Conservation (phyloP, 2,888 invertebrate genomes). For the Melieria picta region DNA sequence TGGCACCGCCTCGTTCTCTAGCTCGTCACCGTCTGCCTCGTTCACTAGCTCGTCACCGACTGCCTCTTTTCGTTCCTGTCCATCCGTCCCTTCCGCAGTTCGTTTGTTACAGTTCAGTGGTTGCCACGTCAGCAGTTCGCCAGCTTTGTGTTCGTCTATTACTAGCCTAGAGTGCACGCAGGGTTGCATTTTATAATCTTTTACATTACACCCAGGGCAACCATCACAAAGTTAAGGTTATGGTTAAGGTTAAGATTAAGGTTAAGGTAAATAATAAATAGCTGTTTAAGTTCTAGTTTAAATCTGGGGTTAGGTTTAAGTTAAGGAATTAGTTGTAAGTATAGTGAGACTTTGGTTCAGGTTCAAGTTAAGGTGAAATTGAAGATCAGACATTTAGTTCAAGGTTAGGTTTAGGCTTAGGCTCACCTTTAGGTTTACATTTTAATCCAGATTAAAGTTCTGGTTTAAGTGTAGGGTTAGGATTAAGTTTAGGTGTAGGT, state of each 20-base stretch:
- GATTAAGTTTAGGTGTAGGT: not conserved
- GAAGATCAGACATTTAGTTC: not conserved
- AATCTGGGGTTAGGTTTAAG: not conserved
- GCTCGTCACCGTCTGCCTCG: no score
- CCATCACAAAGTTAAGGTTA: not conserved
- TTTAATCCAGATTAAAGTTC: not conserved
- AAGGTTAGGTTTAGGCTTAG: not conserved
- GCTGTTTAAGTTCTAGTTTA: not conserved
- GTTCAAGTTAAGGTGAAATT: not conserved
- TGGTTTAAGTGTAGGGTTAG: not conserved
- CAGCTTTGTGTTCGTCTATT: no score
- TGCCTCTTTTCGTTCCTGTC: no score
- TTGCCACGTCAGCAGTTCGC: no score
- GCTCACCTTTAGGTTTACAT: not conserved
- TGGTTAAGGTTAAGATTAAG: not conserved
- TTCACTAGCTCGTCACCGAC: no score
- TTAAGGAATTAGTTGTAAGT: not conserved
- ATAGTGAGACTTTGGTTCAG: not conserved
- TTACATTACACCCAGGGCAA: no score
- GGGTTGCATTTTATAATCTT: no score
- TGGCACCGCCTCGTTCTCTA: no score
- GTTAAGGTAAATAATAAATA: not conserved
- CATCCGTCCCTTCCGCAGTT: no score
- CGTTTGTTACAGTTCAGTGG: no score
- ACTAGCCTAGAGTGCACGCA: no score